These are phyloP conservation scores for Geophilus truncorum DNA, from an alignment of 2,888 invertebrate species.

Conservation along the genomic window DNA sequence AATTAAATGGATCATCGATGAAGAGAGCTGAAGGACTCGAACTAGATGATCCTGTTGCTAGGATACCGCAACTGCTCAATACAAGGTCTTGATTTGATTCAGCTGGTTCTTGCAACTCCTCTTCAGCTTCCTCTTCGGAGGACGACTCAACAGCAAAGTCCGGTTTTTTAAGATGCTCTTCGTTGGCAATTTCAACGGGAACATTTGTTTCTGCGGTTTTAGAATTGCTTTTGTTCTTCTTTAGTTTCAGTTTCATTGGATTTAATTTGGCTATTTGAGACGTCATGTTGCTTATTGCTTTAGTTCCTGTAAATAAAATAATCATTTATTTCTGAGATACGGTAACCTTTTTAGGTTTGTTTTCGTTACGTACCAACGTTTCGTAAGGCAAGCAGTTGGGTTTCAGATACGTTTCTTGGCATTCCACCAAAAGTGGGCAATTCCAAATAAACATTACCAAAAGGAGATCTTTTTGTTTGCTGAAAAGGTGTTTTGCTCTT, in stretches of 20 bases:
- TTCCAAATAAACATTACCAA: constrained; percentile 39
- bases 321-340: not conserved
- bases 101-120: not conserved
- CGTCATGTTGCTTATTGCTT: constrained; percentile 77
- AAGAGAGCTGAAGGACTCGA: not conserved
- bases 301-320: constrained; percentile 59
- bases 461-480: constrained; percentile 36
- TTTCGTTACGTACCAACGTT: constrained; percentile 62
- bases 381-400: constrained; percentile 72
- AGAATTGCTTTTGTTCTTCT: constrained; percentile 38
- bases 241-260: constrained; percentile 57
- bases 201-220: not conserved
- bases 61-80: constrained; percentile 49
- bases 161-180: not conserved
- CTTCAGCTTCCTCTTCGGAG: constrained; percentile 1
- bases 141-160: not conserved
- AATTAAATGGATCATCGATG: constrained; percentile 19
- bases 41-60: constrained; percentile 45
- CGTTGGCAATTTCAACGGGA: not conserved
- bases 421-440: constrained; percentile 43
- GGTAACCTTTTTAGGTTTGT: not conserved
- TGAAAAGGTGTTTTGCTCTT: constrained; percentile 41
- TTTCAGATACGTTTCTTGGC: constrained; percentile 78
- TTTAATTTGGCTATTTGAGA: constrained; percentile 82
- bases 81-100: constrained; percentile 42